These are phyloP conservation scores for Trogon surrucura DNA, from an alignment of 2,113 vertebrate genomes.

Conservation along the genomic window DNA sequence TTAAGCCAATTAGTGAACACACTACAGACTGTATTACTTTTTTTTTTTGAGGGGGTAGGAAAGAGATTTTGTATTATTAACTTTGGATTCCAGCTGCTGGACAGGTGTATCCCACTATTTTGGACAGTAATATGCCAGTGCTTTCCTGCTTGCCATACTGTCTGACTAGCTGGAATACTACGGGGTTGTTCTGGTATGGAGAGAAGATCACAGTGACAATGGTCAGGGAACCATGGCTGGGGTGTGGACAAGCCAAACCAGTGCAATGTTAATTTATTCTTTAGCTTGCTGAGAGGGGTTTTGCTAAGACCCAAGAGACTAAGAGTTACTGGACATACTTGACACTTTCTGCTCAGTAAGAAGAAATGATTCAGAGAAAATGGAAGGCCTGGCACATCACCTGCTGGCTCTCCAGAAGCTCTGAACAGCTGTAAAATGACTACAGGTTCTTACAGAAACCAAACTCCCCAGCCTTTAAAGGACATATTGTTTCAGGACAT, in stretches of 20 bases:
- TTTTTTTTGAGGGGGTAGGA: neutral
- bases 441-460: neutral
- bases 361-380: neutral
- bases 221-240: neutral
- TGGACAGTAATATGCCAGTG: neutral
- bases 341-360: neutral
- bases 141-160: neutral
- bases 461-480: neutral
- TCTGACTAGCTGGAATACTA: neutral
- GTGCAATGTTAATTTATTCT: neutral
- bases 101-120: neutral
- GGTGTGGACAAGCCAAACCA: neutral
- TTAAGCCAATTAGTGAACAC: neutral
- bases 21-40: neutral
- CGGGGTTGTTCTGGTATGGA: neutral
- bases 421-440: neutral
- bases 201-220: neutral
- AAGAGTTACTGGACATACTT: neutral
- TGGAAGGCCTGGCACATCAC: neutral
- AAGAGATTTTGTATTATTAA: neutral
- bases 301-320: neutral
- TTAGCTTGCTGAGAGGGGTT: neutral
- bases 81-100: neutral
- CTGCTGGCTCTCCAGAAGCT: neutral
- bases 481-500: neutral